phyloP scores from a whole-genome alignment of 92 coral and sea anemone species.

The Palythoa caribaeorum region DNA sequence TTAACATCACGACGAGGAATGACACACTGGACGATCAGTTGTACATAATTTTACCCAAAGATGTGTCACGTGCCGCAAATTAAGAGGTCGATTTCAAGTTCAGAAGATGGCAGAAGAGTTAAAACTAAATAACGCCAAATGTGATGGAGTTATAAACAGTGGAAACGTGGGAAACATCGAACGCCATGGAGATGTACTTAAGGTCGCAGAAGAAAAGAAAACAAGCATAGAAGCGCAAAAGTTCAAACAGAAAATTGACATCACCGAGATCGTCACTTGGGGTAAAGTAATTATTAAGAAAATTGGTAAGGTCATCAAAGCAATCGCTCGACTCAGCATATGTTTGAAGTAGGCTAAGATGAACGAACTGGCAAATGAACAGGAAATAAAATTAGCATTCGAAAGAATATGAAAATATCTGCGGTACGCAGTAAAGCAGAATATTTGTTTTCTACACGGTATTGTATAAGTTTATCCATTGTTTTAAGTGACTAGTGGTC shows the following conservation, averaged over 20 bases:
- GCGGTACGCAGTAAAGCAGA: constrained; percentile 37
- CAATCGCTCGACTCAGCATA: too few relatives aligned
- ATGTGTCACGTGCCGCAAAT: constrained; percentile 64
- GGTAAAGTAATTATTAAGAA: not conserved
- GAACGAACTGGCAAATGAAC: too few relatives aligned
- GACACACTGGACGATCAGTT: constrained; percentile 64
- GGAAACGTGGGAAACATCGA: not conserved
- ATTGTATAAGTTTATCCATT: not conserved
- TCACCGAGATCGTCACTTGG: not conserved
- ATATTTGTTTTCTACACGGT: constrained; percentile 32
- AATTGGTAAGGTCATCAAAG: not conserved
- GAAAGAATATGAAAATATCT: not conserved
- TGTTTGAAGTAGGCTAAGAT: too few relatives aligned
- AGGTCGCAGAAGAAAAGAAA: not conserved
- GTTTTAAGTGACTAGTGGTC: constrained; percentile 8
- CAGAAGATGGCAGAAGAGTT: constrained; percentile 61
- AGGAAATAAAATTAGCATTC: too few relatives aligned
- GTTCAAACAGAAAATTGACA: not conserved
- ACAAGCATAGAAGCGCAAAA: not conserved
- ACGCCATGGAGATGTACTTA: not conserved
- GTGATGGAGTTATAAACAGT: not conserved
- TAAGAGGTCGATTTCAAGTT: constrained; percentile 39
- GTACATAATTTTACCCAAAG: constrained; percentile 44
- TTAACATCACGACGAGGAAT: constrained; percentile 43
- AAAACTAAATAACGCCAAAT: not conserved